phyloP scores from a whole-genome alignment of 2,888 invertebrate genomes.

The Cheilosia variabilis region DNA sequence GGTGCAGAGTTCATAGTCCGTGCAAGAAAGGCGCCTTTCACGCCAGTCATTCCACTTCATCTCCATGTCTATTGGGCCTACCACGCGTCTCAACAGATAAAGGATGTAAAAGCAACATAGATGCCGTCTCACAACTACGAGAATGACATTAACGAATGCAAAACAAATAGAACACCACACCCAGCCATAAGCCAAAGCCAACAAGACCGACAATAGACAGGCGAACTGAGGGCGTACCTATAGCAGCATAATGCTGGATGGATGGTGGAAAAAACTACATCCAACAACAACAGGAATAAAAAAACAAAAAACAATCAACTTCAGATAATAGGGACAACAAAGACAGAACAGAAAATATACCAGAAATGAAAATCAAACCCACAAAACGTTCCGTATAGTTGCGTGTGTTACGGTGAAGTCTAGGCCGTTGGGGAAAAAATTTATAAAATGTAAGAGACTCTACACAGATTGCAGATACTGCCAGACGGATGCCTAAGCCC shows the following conservation, averaged over 20 bases:
- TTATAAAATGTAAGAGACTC: neutral
- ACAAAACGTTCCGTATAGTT: slow-evolving; percentile 12
- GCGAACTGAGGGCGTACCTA: neutral
- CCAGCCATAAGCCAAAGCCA: slow-evolving; percentile 3
- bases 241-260: neutral
- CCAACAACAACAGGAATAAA: neutral
- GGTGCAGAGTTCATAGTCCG: slow-evolving; percentile 21
- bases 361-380: slow-evolving; percentile 23
- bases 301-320: neutral
- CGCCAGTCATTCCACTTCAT: slow-evolving; percentile 10
- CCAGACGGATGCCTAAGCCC: neutral
- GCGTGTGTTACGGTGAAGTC: neutral
- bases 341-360: slow-evolving; percentile 2
- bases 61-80: slow-evolving; percentile 23
- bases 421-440: neutral
- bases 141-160: slow-evolving; percentile 15
- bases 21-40: slow-evolving; percentile 9
- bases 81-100: slow-evolving; percentile 51
- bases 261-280: slow-evolving; percentile 5
- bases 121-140: slow-evolving; percentile 15
- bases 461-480: neutral
- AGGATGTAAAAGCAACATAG: slow-evolving; percentile 50
- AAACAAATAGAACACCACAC: slow-evolving; percentile 15
- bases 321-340: slow-evolving; percentile 28
- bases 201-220: slow-evolving; percentile 14